Percentiles rank a stretch among this genome's conserved stretches.
Evolutionary conservation across 1,140 invertebrate species (phyloP).

Genomic region (Drosophila sproati): DNA sequence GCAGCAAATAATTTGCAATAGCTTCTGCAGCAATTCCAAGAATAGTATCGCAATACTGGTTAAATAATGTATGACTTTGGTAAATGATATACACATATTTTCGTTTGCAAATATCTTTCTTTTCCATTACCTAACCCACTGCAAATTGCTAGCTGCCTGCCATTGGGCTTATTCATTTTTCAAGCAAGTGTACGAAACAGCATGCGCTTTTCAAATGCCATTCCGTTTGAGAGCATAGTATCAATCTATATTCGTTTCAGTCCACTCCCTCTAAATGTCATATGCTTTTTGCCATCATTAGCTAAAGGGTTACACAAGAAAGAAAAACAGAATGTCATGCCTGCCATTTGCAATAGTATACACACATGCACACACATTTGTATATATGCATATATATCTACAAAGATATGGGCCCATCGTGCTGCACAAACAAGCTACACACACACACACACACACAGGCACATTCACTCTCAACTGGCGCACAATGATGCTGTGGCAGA

Average conservation of each 20-base stretch:
- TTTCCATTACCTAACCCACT: not conserved
- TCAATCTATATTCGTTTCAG: constrained; percentile 46
- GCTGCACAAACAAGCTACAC: constrained; percentile 38
- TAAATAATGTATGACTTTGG: too few species aligned
- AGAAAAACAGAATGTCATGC: constrained; percentile 73
- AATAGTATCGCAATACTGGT: too few species aligned
- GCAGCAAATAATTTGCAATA: too few species aligned
- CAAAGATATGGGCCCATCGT: constrained; percentile 58
- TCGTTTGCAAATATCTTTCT: not conserved
- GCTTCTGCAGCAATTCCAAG: too few species aligned
- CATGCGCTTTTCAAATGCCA: constrained; percentile 14
- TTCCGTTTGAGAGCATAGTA: constrained; percentile 9
- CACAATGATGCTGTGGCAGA: constrained; percentile 40
- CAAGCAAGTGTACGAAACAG: not conserved
- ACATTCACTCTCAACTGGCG: not conserved
- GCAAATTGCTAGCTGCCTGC: not conserved
- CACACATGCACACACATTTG: constrained; percentile 15
- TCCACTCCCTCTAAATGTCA: constrained; percentile 51
- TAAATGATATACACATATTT: not conserved
- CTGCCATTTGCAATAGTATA: constrained; percentile 65
- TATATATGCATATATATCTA: not conserved
- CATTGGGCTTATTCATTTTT: not conserved
- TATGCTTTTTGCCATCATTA: constrained; percentile 68
- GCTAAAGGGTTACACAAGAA: constrained; percentile 76
- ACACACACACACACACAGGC: constrained; percentile 18